A percentile compares a stretch with the other conserved stretches of the same genome.
Evolutionary conservation across 2,797 vertebrate species (phyloP).

Genomic region (Cephalopachus bancanus): DNA sequence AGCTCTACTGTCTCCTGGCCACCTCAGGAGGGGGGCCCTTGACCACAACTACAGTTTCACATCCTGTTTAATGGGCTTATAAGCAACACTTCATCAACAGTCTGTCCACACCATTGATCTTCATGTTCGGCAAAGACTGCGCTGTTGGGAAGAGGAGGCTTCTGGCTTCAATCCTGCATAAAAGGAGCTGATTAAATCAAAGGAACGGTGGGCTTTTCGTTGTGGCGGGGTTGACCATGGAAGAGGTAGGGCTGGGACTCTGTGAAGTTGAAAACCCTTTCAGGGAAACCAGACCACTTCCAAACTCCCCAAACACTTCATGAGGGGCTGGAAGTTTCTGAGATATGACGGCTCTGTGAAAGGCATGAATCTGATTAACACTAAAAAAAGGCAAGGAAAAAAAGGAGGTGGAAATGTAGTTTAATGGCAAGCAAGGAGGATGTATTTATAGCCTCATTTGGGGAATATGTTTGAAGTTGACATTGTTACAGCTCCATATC

Average conservation of each 20-base stretch:
- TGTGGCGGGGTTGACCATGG: slow-evolving; percentile 47
- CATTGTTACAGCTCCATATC: neutral
- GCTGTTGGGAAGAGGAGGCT: slow-evolving; percentile 44
- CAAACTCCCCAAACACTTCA: neutral
- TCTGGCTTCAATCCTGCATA: slow-evolving; percentile 74
- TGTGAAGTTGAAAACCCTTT: slow-evolving; percentile 40
- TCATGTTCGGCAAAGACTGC: slow-evolving; percentile 73
- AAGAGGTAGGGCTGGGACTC: neutral
- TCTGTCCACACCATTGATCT: slow-evolving; percentile 69
- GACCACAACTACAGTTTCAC: slow-evolving; percentile 42
- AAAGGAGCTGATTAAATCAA: slow-evolving; percentile 73
- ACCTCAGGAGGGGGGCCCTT: neutral
- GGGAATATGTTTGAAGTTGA: slow-evolving; percentile 6
- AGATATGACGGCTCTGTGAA: neutral
- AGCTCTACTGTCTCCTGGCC: neutral
- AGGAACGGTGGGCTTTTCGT: slow-evolving; percentile 42
- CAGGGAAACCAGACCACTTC: slow-evolving; percentile 24
- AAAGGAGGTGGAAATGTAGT: neutral
- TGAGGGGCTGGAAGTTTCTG: neutral
- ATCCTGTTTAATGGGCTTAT: slow-evolving; percentile 69
- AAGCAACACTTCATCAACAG: slow-evolving; percentile 66
- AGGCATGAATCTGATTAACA: slow-evolving; percentile 66
- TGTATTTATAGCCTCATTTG: slow-evolving; percentile 23
- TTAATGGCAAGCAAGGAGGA: neutral
- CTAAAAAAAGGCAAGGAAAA: slow-evolving; percentile 78